Base-by-base conservation (phyloP, 2,888 invertebrate genomes). In the Troilus luridus region DNA sequence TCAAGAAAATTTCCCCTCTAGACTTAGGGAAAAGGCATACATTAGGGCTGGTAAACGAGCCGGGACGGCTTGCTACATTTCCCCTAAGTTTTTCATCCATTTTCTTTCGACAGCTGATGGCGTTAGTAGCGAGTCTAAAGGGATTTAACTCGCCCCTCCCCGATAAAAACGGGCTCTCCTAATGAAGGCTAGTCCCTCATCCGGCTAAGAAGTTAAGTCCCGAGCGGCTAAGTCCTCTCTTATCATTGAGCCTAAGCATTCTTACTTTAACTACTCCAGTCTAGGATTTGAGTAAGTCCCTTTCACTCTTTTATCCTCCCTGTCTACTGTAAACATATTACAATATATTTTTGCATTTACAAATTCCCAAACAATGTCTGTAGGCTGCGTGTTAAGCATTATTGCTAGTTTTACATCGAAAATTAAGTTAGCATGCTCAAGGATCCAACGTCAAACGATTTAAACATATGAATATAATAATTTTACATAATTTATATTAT, bases 51-150 rank as follows among this genome's bases (percentile, higher is more conserved):
- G 72, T 41, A 77, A 77, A 77, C 72, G 72, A 77, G 72, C 72
- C 41, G 9, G 27, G 72, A 85, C 56, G 85, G 11, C 56, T 56
- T 85, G 85, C 85, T 85, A 85, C 85, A 85, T 85, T 85, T 85
- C 85, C 85, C n/a, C 56, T 56, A 7, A 56, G 85, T 85, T 85
- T 85, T 85, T 85, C 85, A 85, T 85, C 56, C 85, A 85, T 85
- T 85, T 85, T 85, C 85, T 85, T 85, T 85, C 85, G 85, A 85
- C 85, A 85, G 85, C 85, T 85, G 85, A 85, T 85, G 85, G 85
- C 56, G 56, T n/a, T 85, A 85, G 85, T 41, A 21, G 77, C 54
- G 81, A 21, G 56, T 56, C 56, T 85, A 85, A 85, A n/a, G 85
- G 85, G 85, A 58, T 85, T 85, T 85, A 85, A 85, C 56, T 56